Evolutionary conservation across 1,140 invertebrate genomes (phyloP).

Genomic region (Rhagoletis pomonella): DNA sequence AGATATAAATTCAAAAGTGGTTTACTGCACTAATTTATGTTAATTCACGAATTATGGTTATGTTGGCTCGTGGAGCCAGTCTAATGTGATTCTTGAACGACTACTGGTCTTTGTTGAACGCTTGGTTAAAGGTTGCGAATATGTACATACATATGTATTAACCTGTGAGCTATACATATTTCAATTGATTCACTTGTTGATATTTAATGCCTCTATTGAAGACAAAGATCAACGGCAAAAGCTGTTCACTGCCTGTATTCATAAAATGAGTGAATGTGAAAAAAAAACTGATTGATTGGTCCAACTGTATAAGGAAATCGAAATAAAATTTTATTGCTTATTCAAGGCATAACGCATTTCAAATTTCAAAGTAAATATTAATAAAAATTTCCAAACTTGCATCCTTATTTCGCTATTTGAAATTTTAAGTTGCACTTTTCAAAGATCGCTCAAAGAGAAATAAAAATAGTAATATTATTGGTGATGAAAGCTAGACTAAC

Average conservation of each 20-base stretch:
- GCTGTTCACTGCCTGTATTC: background rate
- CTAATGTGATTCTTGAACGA: too few species aligned
- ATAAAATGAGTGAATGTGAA: constrained; percentile 8
- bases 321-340: background rate
- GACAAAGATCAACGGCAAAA: background rate
- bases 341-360: background rate
- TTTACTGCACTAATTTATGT: constrained; percentile 23
- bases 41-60: background rate
- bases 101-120: too few species aligned
- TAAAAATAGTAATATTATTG: too few species aligned
- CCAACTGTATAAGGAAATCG: background rate
- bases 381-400: background rate
- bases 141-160: too few species aligned
- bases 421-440: too few species aligned
- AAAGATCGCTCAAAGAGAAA: too few species aligned
- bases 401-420: too few species aligned
- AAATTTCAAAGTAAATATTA: background rate
- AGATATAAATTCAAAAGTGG: constrained; percentile 14
- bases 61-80: background rate
- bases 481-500: too few species aligned
- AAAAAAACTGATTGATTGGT: background rate
- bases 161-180: background rate
- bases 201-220: background rate
- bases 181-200: background rate
- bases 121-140: too few species aligned